These are phyloP conservation scores for Saturnia pavonia DNA, from an alignment of 2,888 invertebrate species.

Conservation along the genomic window DNA sequence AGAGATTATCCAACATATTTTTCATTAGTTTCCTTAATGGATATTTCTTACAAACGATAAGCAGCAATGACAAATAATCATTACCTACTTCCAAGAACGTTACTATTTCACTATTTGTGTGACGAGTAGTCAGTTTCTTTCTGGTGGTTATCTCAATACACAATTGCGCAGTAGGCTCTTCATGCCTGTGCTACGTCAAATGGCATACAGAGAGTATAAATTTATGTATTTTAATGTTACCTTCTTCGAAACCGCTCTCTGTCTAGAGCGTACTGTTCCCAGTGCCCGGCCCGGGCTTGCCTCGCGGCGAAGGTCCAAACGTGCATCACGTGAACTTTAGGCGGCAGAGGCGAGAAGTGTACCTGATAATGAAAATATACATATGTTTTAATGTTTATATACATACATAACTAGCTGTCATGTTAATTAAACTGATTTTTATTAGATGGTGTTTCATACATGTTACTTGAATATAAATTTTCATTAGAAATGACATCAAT, in stretches of 20 bases:
- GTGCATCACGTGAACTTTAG: constrained; percentile 81
- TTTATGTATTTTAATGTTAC: constrained; percentile 33
- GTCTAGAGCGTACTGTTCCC: constrained; percentile 82
- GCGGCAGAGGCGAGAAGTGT: constrained; percentile 76
- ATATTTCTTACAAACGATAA: neutral
- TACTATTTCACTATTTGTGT: neutral
- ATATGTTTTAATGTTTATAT: too few relatives aligned
- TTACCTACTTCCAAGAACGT: neutral
- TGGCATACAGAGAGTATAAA: too few relatives aligned
- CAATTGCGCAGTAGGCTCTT: neutral
- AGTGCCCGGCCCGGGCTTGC: constrained; percentile 82
- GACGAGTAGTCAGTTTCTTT: neutral
- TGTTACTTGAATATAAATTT: too few relatives aligned
- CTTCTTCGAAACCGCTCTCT: constrained; percentile 73
- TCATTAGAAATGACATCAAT: too few relatives aligned
- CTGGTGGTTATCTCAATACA: too few relatives aligned
- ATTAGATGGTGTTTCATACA: too few relatives aligned
- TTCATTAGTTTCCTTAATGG: neutral
- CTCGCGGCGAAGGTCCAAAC: constrained; percentile 84
- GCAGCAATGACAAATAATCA: neutral
- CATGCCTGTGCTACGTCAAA: neutral
- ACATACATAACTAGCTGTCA: too few relatives aligned
- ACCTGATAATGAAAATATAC: constrained; percentile 67
- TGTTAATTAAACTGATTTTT: too few relatives aligned
- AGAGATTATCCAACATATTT: neutral